Conservation (phyloP, 2,113 vertebrate genomes). For the Actenoides hombroni region DNA sequence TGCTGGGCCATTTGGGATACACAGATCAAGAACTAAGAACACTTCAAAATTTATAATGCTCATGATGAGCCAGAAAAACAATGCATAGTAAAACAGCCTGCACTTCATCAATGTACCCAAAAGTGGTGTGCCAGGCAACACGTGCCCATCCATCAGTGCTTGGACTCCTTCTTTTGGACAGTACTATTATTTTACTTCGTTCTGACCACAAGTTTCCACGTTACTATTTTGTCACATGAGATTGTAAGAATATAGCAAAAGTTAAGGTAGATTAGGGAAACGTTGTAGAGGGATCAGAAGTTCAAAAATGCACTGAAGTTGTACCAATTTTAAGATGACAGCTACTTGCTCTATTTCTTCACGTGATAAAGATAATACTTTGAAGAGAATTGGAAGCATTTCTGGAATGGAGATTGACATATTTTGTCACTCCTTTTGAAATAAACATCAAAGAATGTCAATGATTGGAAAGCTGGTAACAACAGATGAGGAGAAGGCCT, state of each 20-base stretch:
- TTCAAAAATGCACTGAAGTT: not conserved
- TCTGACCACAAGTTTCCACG: not conserved
- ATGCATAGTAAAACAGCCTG: rapidly evolving
- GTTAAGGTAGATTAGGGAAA: not conserved
- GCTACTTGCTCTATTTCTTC: not conserved
- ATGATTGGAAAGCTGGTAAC: not conserved
- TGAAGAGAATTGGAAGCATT: not conserved
- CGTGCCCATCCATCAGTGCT: not conserved
- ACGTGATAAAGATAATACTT: not conserved
- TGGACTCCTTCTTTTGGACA: not conserved
- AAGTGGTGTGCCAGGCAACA: not conserved
- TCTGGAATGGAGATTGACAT: not conserved
- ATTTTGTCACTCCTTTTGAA: not conserved
- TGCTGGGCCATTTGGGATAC: not conserved
- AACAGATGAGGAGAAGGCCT: not conserved
- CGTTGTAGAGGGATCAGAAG: rapidly evolving
- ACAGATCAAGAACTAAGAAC: not conserved
- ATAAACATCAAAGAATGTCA: not conserved
- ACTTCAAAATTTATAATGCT: not conserved
- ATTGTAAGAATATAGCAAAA: not conserved
- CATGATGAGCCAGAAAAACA: not conserved
- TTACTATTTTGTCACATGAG: not conserved
- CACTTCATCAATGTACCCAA: not conserved
- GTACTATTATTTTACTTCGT: not conserved
- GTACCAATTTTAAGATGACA: not conserved